phyloP scores from a whole-genome alignment of 1,140 invertebrate species.

The Cylas formicarius region DNA sequence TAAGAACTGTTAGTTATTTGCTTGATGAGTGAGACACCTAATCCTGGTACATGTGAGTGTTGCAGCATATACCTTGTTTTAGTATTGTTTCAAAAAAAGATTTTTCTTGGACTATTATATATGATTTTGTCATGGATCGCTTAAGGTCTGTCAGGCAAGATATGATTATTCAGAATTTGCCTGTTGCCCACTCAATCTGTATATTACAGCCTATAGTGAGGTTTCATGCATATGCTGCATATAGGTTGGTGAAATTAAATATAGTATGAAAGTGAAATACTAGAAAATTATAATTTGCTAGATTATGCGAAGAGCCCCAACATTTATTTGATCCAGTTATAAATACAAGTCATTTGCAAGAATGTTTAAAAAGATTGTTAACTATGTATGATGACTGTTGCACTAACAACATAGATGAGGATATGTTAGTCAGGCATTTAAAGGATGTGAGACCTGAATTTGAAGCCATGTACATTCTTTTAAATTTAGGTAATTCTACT shows the following conservation, averaged over 20 bases:
- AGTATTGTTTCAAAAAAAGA: constrained; percentile 19
- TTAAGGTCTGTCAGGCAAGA: constrained; percentile 67
- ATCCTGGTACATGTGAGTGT: constrained; percentile 9
- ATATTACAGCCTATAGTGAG: constrained; percentile 59
- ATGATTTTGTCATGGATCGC: constrained; percentile 71
- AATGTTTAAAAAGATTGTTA: constrained; percentile 51
- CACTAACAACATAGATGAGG: constrained; percentile 6
- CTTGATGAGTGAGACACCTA: constrained; percentile 50
- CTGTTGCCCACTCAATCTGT: constrained; percentile 43
- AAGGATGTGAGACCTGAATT: constrained; percentile 37
- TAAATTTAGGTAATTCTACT: constrained; percentile 49
- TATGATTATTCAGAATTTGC: constrained; percentile 60
- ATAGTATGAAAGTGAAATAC: not conserved
- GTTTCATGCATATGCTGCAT: constrained; percentile 60
- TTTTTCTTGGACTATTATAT: constrained; percentile 52
- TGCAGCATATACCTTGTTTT: constrained; percentile 14
- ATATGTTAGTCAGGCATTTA: constrained; percentile 13
- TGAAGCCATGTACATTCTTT: constrained; percentile 53
- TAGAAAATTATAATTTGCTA: constrained; percentile 37
- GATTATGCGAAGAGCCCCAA: constrained; percentile 45
- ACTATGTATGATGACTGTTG: constrained; percentile 49
- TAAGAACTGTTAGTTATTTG: constrained; percentile 57
- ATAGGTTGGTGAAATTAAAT: constrained; percentile 48
- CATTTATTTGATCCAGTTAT: constrained; percentile 51
- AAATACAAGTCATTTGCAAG: constrained; percentile 52